Conservation (phyloP, 2,113 vertebrate species). For the Heterotis niloticus region DNA sequence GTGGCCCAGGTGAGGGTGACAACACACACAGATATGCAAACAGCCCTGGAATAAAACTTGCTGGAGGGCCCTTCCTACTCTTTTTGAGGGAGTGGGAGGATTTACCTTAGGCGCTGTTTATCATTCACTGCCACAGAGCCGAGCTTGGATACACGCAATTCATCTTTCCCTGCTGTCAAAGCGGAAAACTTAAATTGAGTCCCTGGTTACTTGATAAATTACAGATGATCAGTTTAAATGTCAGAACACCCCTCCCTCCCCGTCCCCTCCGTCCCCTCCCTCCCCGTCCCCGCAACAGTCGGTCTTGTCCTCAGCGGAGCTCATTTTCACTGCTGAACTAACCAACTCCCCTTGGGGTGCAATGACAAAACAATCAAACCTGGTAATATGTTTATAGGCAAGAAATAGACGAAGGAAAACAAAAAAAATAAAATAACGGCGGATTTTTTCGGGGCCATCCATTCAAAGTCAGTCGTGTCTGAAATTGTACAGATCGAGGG, state of each 20-base stretch:
- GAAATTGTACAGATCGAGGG: neutral
- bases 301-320: conserved; percentile 29
- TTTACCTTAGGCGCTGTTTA: conserved; percentile 44
- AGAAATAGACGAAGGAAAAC: conserved; percentile 34
- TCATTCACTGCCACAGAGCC: conserved; percentile 43
- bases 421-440: conserved; percentile 18
- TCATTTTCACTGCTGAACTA: conserved; percentile 44
- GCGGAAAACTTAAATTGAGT: conserved; percentile 50
- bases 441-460: conserved; percentile 6
- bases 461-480: neutral
- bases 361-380: conserved; percentile 47
- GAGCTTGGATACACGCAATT: conserved; percentile 38
- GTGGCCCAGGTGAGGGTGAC: conserved; percentile 19
- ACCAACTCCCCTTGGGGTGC: conserved; percentile 46
- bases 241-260: conserved; percentile 23
- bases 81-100: conserved; percentile 15
- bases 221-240: conserved; percentile 52
- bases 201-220: conserved; percentile 49
- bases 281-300: conserved; percentile 28
- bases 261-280: neutral
- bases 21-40: conserved; percentile 37
- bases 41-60: conserved; percentile 24
- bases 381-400: conserved; percentile 42
- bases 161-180: conserved; percentile 43
- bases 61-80: conserved; percentile 36